Evolutionary conservation across 2,888 invertebrate species (phyloP).

Genomic region (Limenitis camilla): DNA sequence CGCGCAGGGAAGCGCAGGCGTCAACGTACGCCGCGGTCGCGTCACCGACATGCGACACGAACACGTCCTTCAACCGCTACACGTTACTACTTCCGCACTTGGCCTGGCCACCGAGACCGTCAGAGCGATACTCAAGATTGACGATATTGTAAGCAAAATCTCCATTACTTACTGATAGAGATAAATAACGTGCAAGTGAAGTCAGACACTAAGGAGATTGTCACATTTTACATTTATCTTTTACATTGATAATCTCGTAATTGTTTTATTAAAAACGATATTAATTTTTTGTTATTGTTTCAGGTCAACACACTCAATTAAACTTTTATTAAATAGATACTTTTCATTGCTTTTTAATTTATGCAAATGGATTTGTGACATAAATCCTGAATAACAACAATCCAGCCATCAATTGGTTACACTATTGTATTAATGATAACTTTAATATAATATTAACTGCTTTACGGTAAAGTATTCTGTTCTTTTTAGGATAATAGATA

Average conservation of each 20-base stretch:
- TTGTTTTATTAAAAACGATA: not conserved
- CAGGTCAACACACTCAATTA: constrained; percentile 72
- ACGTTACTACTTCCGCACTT: constrained; percentile 95
- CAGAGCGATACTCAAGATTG: constrained; percentile 98
- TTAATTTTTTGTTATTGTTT: constrained; percentile 37
- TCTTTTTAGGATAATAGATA: not conserved
- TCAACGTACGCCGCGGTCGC: constrained; percentile 96
- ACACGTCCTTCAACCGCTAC: constrained; percentile 96
- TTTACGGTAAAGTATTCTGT: not conserved
- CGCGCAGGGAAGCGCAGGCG: constrained; percentile 86
- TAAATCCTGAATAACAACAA: too few relatives aligned
- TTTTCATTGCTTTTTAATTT: too few relatives aligned
- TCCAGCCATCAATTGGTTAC: too few relatives aligned
- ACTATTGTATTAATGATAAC: too few relatives aligned
- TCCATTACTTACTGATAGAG: not conserved
- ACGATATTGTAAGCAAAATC: constrained; percentile 92
- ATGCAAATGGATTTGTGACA: too few relatives aligned
- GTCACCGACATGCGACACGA: constrained; percentile 98
- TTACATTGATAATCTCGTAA: too few relatives aligned
- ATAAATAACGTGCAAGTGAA: too few relatives aligned
- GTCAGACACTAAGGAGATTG: too few relatives aligned
- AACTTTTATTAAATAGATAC: constrained; percentile 10
- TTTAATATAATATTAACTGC: too few relatives aligned
- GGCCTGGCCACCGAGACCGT: constrained; percentile 97
- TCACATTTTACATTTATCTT: too few relatives aligned